phyloP scores from a whole-genome alignment of 2,113 vertebrate genomes.

The Bolborhynchus lineola region DNA sequence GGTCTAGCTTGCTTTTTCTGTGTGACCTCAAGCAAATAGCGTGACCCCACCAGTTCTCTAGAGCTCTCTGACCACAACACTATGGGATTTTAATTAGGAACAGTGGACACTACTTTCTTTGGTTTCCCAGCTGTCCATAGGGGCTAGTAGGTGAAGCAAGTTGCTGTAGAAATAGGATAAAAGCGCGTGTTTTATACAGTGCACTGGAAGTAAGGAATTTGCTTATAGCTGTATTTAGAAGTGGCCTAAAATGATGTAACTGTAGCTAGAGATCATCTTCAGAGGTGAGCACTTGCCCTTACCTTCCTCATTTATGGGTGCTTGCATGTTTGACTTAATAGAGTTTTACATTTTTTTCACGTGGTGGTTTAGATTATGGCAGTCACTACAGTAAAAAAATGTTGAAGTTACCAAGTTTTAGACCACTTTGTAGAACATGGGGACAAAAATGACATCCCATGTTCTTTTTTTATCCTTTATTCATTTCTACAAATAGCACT shows the following conservation, averaged over 20 bases:
- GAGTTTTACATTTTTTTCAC: background rate
- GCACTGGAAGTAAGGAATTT: background rate
- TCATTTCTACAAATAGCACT: background rate
- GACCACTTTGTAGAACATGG: background rate
- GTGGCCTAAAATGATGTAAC: background rate
- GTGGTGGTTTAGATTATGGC: background rate
- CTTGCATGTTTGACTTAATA: background rate
- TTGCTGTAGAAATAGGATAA: background rate
- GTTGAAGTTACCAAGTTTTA: background rate
- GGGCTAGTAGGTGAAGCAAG: background rate
- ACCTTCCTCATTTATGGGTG: background rate
- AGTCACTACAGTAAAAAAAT: background rate
- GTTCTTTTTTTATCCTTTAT: background rate
- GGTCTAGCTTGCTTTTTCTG: background rate
- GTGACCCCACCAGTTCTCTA: background rate
- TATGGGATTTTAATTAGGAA: constrained; percentile 48
- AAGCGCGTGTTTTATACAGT: background rate
- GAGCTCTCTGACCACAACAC: background rate
- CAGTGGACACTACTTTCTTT: background rate
- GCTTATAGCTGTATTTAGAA: background rate
- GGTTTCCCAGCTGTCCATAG: background rate
- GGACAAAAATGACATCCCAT: background rate
- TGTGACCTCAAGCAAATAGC: constrained; percentile 6
- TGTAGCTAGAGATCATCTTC: background rate
- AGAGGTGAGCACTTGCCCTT: background rate